Evolutionary conservation across 2,113 vertebrate species (phyloP), one percentile per base, ranked within the genome.

Genomic region (Petrocephalus microphthalmus): DNA sequence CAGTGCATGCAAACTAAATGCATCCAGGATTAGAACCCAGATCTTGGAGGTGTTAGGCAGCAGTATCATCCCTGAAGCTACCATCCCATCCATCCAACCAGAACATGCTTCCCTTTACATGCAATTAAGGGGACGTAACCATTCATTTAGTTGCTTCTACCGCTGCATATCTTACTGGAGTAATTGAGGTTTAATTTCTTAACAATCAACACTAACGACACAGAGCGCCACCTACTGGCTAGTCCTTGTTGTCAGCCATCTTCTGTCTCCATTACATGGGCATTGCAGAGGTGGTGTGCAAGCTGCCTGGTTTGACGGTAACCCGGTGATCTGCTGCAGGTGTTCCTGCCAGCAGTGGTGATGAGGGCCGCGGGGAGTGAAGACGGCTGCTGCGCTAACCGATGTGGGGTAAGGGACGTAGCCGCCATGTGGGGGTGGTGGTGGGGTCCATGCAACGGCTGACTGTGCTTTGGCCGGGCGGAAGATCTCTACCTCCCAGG

Each of bases 361-460:
- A 94, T 94, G 87, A 25, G 93, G 89, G 94, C 92, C 87, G 93
- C 93, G 29, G 92, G 93, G 0, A 89, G 92, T 90, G 90, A 93
- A 60, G 86, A 74, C 45, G 91, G 89, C 89, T 94, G 92, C 89
- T 95, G 93, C 5, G 89, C 93, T 88, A 95, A 95, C 91, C 94
- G 93, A 87, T 94, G 92, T 88, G 92, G 89, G 91, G 92, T 95
- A 92, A 94, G 94, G 89, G 42, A 37, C 4, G 13, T 56, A n/a
- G 49, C 53, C 5, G 67, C 71, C 15, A 42, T 42, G 71, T 11
- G 15, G 25, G 11, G 4, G 20, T 67, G 22, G 52, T 7, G n/a
- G n/a, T 64, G n/a, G n/a, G 3, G 60, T 1, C 25, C 60, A 13
- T 64, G 60, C 10, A 11, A 8, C 4, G 60, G n/a, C 7, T 3